Evolutionary conservation across 2,113 vertebrate genomes (phyloP).

Genomic region (Ctenomys sociabilis): DNA sequence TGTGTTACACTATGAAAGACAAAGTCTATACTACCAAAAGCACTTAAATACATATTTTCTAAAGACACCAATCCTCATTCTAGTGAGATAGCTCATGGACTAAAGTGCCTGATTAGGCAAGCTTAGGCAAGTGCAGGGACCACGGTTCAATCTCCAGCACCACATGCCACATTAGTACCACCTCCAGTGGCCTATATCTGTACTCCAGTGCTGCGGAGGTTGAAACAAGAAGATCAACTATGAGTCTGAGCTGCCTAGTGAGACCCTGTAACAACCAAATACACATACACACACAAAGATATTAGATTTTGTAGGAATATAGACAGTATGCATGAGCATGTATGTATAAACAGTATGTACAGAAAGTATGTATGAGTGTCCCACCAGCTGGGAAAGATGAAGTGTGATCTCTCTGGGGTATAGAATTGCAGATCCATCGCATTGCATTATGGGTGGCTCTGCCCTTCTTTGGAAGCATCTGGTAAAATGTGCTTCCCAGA

Average conservation of each 20-base stretch:
- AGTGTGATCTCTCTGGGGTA: neutral
- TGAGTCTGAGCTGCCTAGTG: too few species aligned
- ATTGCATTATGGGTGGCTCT: conserved; percentile 65
- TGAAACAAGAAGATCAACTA: too few species aligned
- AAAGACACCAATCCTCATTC: too few species aligned
- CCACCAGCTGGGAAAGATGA: conserved; percentile 41
- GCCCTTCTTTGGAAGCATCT: conserved; percentile 48
- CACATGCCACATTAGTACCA: too few species aligned
- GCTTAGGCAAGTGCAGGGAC: too few species aligned
- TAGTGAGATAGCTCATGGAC: too few species aligned
- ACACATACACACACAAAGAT: neutral
- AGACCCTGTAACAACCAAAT: too few species aligned
- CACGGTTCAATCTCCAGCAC: neutral
- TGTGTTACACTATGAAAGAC: conserved; percentile 3
- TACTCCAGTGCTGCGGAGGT: too few species aligned
- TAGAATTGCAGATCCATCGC: conserved; percentile 31
- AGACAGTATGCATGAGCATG: too few species aligned
- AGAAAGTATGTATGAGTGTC: neutral
- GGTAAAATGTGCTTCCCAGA: conserved; percentile 35
- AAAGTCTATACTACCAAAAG: neutral
- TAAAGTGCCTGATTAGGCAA: too few species aligned
- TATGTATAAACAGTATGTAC: neutral
- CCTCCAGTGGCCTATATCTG: too few species aligned
- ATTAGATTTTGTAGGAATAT: neutral
- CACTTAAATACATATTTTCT: neutral